phyloP scores from a whole-genome alignment of 2,888 invertebrate species.

The Campoletis raptor region DNA sequence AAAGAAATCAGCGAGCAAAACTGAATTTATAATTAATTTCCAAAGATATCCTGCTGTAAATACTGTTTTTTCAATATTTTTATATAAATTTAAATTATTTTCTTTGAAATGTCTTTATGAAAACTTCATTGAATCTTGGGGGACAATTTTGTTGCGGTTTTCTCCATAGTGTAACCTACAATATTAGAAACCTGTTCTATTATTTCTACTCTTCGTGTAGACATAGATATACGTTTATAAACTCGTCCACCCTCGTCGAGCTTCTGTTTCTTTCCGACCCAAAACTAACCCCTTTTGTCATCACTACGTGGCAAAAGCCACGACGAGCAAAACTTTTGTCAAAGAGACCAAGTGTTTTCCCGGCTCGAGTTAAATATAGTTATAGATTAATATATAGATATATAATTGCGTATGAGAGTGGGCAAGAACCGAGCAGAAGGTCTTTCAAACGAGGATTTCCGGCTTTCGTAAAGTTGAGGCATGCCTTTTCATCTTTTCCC shows the following conservation, averaged over 20 bases:
- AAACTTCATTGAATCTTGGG: not conserved
- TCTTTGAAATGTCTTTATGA: not conserved
- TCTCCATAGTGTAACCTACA: slow-evolving; percentile 75
- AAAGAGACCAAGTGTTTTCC: slow-evolving; percentile 61
- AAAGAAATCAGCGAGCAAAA: too few relatives aligned
- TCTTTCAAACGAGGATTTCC: slow-evolving; percentile 59
- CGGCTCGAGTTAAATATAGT: slow-evolving; percentile 44
- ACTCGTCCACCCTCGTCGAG: slow-evolving; percentile 72
- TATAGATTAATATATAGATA: slow-evolving; percentile 14
- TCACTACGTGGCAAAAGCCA: slow-evolving; percentile 46
- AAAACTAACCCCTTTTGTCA: slow-evolving; percentile 58
- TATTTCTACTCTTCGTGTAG: slow-evolving; percentile 69
- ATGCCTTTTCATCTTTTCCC: slow-evolving; percentile 30
- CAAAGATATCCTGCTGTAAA: not conserved
- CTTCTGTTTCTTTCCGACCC: slow-evolving; percentile 66
- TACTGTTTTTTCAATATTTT: not conserved
- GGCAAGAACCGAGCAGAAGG: slow-evolving; percentile 49
- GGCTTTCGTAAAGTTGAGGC: slow-evolving; percentile 20
- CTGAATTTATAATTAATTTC: too few relatives aligned
- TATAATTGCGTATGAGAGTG: slow-evolving; percentile 39
- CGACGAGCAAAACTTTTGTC: slow-evolving; percentile 54
- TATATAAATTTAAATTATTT: not conserved
- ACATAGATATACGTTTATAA: slow-evolving; percentile 1
- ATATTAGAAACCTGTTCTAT: slow-evolving; percentile 80
- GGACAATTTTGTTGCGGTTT: not conserved